Percentiles rank a stretch among this genome's conserved stretches.
Conservation (phyloP, 2,888 invertebrate species). For the Liopterus haemorrhoidalis region DNA sequence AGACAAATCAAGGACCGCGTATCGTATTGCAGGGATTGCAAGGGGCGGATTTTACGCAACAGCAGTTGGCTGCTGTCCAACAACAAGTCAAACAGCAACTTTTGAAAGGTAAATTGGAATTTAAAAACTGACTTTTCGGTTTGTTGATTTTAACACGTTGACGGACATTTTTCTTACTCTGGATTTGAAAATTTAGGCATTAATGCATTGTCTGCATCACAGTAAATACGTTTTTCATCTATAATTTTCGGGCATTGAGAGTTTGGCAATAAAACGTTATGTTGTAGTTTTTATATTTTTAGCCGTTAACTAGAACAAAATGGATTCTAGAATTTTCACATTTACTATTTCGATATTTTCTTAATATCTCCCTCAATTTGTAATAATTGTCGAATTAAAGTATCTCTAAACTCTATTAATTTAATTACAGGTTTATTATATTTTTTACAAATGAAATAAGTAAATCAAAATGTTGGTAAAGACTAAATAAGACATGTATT, state of each 20-base stretch:
- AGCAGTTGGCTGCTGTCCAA: constrained; percentile 75
- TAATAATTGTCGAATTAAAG: too few species aligned
- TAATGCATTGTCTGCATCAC: neutral
- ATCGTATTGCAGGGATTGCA: constrained; percentile 81
- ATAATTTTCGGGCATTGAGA: neutral
- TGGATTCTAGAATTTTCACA: too few species aligned
- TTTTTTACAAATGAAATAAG: too few species aligned
- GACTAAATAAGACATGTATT: too few species aligned
- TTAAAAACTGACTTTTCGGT: too few species aligned
- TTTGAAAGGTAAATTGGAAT: constrained; percentile 76
- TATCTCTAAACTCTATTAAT: too few species aligned
- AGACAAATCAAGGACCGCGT: constrained; percentile 76
- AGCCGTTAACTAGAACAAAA: too few species aligned
- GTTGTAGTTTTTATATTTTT: constrained; percentile 5
- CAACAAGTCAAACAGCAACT: constrained; percentile 86
- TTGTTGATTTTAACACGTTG: constrained; percentile 19
- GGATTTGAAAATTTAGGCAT: constrained; percentile 1
- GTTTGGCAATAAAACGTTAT: constrained; percentile 1
- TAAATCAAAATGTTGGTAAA: too few species aligned
- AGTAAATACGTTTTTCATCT: neutral
- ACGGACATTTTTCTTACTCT: neutral
- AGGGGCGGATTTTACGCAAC: constrained; percentile 74
- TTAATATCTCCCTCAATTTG: too few species aligned
- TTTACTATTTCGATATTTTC: too few species aligned
- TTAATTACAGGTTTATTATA: too few species aligned